phyloP scores from a whole-genome alignment of 2,888 invertebrate genomes.

The Diaprepes abbreviatus region DNA sequence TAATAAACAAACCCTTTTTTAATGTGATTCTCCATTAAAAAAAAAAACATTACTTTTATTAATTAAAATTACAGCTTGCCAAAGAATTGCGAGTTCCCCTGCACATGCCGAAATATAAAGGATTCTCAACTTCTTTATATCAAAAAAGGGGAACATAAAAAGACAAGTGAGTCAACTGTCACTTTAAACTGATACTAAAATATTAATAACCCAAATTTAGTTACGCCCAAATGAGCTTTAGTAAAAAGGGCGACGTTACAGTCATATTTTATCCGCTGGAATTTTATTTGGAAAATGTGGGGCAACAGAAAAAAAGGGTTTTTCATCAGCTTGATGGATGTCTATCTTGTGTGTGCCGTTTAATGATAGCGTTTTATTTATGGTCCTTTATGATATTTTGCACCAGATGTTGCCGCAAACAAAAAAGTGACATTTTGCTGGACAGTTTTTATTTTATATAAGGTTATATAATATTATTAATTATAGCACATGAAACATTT shows the following conservation, averaged over 20 bases:
- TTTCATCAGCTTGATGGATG: conserved; percentile 45
- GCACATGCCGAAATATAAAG: too few relatives aligned
- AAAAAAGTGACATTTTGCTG: conserved; percentile 12
- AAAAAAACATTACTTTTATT: too few relatives aligned
- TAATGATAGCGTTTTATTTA: conserved; percentile 32
- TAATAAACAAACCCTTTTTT: too few relatives aligned
- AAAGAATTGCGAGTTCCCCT: too few relatives aligned
- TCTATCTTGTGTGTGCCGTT: conserved; percentile 37
- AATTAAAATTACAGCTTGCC: too few relatives aligned
- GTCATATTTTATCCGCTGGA: conserved; percentile 13
- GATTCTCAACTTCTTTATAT: too few relatives aligned
- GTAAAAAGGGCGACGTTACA: conserved; percentile 12
- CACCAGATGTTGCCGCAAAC: conserved; percentile 30
- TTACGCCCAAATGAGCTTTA: conserved; percentile 32
- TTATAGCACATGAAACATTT: too few relatives aligned
- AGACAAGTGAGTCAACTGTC: conserved; percentile 9
- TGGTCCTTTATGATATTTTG: conserved; percentile 32
- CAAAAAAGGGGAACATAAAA: too few relatives aligned
- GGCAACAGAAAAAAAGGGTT: conserved; percentile 34
- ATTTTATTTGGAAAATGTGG: conserved; percentile 31
- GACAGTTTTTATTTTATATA: too few relatives aligned
- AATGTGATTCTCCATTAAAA: too few relatives aligned
- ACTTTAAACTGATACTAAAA: conserved; percentile 35
- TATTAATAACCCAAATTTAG: conserved; percentile 40
- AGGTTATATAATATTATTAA: too few relatives aligned